Conservation (phyloP, 2,113 vertebrate genomes). For the Pipra filicauda region DNA sequence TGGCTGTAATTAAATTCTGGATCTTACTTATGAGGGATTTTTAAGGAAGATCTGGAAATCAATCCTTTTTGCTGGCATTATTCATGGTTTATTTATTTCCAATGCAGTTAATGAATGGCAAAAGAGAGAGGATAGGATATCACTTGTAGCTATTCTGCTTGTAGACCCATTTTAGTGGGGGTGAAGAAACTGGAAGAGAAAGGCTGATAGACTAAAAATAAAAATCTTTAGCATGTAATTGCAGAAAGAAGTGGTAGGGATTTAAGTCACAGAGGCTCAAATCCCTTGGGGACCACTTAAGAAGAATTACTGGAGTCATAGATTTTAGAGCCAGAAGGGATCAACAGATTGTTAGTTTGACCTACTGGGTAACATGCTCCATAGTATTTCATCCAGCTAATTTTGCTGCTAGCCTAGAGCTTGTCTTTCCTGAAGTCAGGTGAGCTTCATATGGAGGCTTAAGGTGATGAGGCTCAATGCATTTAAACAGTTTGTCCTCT, state of each 20-base stretch:
- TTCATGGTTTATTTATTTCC: neutral
- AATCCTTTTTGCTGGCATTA: neutral
- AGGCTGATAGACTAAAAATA: neutral
- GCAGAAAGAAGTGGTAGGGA: neutral
- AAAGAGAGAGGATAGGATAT: neutral
- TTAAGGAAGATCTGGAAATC: conserved; percentile 12
- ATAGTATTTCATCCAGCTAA: neutral
- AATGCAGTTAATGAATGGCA: neutral
- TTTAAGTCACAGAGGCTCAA: neutral
- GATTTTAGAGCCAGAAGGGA: conserved; percentile 12
- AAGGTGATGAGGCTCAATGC: neutral
- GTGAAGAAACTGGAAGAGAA: neutral
- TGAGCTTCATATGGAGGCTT: neutral
- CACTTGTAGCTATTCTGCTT: neutral
- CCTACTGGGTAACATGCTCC: neutral
- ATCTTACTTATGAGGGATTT: neutral
- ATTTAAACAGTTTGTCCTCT: neutral
- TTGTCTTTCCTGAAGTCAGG: neutral
- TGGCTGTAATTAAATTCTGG: neutral
- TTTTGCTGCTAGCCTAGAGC: neutral
- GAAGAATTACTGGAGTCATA: neutral
- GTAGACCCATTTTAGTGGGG: neutral
- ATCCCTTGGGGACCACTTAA: neutral
- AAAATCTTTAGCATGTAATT: neutral
- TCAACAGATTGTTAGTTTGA: conserved; percentile 35